These are phyloP conservation scores for Trissoscelio sp. DNA, from an alignment of 2,888 invertebrate genomes.

Conservation along the genomic window DNA sequence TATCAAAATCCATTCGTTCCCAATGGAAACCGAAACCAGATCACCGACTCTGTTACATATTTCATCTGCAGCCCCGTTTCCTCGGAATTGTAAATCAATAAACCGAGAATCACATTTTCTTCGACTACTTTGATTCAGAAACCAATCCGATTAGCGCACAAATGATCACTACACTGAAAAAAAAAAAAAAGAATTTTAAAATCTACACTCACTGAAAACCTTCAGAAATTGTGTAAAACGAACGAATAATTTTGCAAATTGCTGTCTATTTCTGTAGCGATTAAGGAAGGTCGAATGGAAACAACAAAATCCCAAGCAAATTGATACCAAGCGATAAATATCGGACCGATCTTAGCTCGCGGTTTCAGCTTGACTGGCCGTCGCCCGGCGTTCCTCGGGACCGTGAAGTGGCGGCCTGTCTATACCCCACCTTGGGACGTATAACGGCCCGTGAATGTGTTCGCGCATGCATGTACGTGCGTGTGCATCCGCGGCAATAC, in stretches of 20 bases:
- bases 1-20: slow-evolving; percentile 18
- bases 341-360: slow-evolving; percentile 72
- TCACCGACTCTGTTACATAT: slow-evolving; percentile 48
- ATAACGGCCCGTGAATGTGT: slow-evolving; percentile 67
- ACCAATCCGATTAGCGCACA: too few species aligned
- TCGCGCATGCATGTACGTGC: slow-evolving; percentile 51
- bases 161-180: too few species aligned
- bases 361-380: slow-evolving; percentile 81
- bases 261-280: too few species aligned
- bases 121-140: too few species aligned
- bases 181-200: too few species aligned
- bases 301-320: too few species aligned
- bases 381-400: slow-evolving; percentile 74
- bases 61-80: slow-evolving; percentile 11
- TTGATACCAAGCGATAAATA: too few species aligned
- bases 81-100: slow-evolving; percentile 21
- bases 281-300: too few species aligned
- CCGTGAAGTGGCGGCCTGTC: slow-evolving; percentile 73
- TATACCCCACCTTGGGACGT: slow-evolving; percentile 70
- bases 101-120: slow-evolving; percentile 37
- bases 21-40: slow-evolving; percentile 6
- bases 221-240: too few species aligned
- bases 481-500: slow-evolving; percentile 45
- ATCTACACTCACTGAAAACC: too few species aligned
- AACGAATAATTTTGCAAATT: too few species aligned